Evolutionary conservation across 92 coral and sea anemone species (phyloP), one percentile per base, ranked within the genome.

Genomic region (Parazoanthus darwini): DNA sequence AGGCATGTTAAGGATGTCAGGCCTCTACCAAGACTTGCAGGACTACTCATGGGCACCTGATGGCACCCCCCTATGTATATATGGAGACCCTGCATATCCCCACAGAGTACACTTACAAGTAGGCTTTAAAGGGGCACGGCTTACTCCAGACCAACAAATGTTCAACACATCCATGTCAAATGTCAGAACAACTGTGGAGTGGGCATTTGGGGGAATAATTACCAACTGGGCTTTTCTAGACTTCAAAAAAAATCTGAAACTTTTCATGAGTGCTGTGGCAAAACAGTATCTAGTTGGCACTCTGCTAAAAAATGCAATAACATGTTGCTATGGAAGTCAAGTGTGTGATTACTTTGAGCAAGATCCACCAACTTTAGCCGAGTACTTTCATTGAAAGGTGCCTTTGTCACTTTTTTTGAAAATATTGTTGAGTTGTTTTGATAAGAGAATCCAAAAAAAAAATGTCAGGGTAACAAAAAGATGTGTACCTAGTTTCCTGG

Each of bases 141-240:
- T 90, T 33, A 90, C 92, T 85, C 89, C 92, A 8, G 81, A 63
- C 59, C 86, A 85, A 63, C 79, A 85, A 63, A 68, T 25, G 46
- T 90, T 85, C 77, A 90, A 85, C 86, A 86, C 73, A 85, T 85
- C 92, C 15, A 90, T 90, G 92, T 77, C 80, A 50, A 77, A 77
- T 63, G 89, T 86, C 89, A 59, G 89, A 38, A 66, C 86, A 26
- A 39, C 92, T 29, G 92, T 90, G 38, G 92, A 90, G 81, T 90
- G 92, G 92, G 78, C 81, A 77, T 90, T 84, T 80, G 86, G 92
- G 33, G 92, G 85, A 56, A 90, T 79, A 66, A 86, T 90, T n/a
- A 89, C 59, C 42, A 44, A 90, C 89, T 90, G 68, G 85, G 86
- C 85, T 56, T 90, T 85, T 79, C 50, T 87, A 0, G 90, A 87